Conservation (phyloP, 2,797 vertebrate species). For the Acanthurus tractus region DNA sequence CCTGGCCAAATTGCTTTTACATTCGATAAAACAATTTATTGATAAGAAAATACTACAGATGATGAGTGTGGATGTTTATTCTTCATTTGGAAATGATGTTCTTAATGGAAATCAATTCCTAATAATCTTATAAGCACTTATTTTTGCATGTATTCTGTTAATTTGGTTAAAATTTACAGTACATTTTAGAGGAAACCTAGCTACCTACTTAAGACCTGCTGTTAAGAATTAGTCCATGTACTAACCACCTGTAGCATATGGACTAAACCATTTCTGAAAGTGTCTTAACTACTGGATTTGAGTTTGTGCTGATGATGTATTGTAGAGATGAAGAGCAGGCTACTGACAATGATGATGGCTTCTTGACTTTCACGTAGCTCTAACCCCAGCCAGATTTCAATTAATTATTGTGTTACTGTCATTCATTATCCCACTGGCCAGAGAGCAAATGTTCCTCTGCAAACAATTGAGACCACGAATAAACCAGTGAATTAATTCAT, state of each 20-base stretch:
- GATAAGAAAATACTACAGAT: not conserved
- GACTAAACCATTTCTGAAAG: not conserved
- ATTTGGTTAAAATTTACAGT: not conserved
- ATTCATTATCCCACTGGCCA: constrained; percentile 52
- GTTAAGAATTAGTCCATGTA: not conserved
- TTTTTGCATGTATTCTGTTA: not conserved
- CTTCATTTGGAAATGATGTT: not conserved
- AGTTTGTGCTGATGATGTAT: not conserved
- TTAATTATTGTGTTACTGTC: constrained; percentile 51
- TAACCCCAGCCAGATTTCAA: constrained; percentile 37
- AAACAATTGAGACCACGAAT: constrained; percentile 67
- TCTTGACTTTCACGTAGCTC: constrained; percentile 27
- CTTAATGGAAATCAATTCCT: not conserved
- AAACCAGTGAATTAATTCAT: constrained; percentile 67
- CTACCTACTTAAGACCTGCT: too few species aligned
- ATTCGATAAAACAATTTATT: not conserved
- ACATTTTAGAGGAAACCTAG: not conserved
- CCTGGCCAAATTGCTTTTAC: not conserved
- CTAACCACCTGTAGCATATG: not conserved
- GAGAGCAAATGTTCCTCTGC: constrained; percentile 56
- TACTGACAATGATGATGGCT: not conserved
- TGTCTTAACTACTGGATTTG: not conserved
- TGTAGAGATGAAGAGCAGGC: not conserved
- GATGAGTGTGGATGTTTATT: not conserved
- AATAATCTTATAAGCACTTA: not conserved